phyloP scores from a whole-genome alignment of 2,113 vertebrate genomes.

The Boleophthalmus pectinirostris region DNA sequence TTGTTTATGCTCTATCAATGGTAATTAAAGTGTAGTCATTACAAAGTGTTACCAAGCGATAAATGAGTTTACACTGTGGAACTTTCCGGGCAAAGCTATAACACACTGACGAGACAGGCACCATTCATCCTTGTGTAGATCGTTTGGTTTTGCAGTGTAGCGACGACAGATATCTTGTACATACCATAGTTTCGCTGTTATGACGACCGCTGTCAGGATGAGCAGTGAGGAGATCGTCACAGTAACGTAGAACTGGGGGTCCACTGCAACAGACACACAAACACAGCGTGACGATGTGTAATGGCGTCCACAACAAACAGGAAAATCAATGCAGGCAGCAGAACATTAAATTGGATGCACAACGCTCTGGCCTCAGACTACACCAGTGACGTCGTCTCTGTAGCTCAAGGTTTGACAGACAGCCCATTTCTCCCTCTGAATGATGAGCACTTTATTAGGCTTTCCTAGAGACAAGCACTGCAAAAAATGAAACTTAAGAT shows the following conservation, averaged over 20 bases:
- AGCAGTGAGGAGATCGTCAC: slow-evolving; percentile 82
- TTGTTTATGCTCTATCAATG: too few species aligned
- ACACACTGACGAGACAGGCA: too few species aligned
- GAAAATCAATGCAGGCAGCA: slow-evolving; percentile 38
- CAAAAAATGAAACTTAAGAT: background rate
- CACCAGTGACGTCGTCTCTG: slow-evolving; percentile 36
- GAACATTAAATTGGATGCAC: slow-evolving; percentile 54
- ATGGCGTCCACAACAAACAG: slow-evolving; percentile 41
- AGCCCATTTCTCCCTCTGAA: slow-evolving; percentile 45
- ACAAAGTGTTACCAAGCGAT: too few species aligned
- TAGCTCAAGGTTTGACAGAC: slow-evolving; percentile 43
- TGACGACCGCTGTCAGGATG: slow-evolving; percentile 77
- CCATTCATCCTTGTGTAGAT: too few species aligned
- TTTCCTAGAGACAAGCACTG: slow-evolving; percentile 19
- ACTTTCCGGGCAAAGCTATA: too few species aligned
- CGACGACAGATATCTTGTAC: slow-evolving; percentile 31
- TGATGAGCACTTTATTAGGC: slow-evolving; percentile 69
- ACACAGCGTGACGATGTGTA: slow-evolving; percentile 19
- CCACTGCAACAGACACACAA: slow-evolving; percentile 70
- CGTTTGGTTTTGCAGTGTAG: background rate
- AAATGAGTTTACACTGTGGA: too few species aligned
- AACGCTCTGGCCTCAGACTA: slow-evolving; percentile 34
- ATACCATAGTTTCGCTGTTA: slow-evolving; percentile 83
- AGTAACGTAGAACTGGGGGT: slow-evolving; percentile 85
- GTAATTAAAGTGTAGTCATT: too few species aligned